Percentiles rank a stretch among this genome's conserved stretches.
Conservation (phyloP, 2,113 vertebrate genomes). For the Datnioides undecimradiatus region DNA sequence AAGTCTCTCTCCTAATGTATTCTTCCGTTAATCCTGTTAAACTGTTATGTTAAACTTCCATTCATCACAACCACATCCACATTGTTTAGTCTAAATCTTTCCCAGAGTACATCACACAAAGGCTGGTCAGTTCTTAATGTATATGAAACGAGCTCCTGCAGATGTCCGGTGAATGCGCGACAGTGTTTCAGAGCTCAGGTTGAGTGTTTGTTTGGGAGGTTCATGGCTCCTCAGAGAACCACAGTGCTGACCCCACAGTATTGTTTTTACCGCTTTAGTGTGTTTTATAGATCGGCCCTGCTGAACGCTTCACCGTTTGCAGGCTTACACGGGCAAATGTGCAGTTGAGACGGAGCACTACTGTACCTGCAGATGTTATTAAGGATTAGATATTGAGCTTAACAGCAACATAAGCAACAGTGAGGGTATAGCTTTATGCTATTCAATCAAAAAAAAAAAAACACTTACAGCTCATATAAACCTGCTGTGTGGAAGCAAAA, state of each 20-base stretch:
- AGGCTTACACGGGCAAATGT: not conserved
- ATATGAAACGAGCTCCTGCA: not conserved
- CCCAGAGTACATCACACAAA: not conserved
- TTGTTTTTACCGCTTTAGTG: constrained; percentile 38
- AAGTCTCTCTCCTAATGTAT: not conserved
- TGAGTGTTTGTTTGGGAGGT: constrained; percentile 35
- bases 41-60: constrained; percentile 31
- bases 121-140: not conserved
- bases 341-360: not conserved
- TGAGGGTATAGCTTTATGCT: not conserved
- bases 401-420: not conserved
- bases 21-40: constrained; percentile 36
- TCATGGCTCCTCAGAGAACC: constrained; percentile 44
- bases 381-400: not conserved
- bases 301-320: constrained; percentile 27
- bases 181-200: constrained; percentile 26
- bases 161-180: not conserved
- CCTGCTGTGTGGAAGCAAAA: not conserved
- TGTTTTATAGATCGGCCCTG: constrained; percentile 53
- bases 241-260: constrained; percentile 63
- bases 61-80: not conserved
- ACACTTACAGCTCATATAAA: not conserved
- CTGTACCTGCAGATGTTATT: not conserved
- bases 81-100: not conserved
- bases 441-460: not conserved